These are phyloP conservation scores for Drosophila tani DNA, from an alignment of 1,140 invertebrate species.

Conservation along the genomic window DNA sequence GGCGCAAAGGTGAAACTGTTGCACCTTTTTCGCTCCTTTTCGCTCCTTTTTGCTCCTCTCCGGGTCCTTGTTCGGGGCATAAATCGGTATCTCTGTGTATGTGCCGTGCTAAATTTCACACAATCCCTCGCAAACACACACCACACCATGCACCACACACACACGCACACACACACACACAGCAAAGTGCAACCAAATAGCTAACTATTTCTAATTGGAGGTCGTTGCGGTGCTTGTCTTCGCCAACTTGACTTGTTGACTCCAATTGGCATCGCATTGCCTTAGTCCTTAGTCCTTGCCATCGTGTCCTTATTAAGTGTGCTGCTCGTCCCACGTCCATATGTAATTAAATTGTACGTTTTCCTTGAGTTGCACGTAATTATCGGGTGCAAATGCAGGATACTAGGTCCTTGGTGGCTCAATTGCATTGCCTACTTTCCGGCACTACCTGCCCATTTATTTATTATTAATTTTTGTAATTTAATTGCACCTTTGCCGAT, in stretches of 20 bases:
- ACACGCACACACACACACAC: conserved; percentile 7
- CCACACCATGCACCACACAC: neutral
- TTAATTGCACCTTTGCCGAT: too few relatives aligned
- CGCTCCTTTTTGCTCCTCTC: conserved; percentile 37
- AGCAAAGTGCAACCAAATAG: conserved; percentile 42
- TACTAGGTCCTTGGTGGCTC: neutral
- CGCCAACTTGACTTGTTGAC: conserved; percentile 54
- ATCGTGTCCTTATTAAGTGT: conserved; percentile 15
- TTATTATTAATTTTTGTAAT: neutral
- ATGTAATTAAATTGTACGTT: conserved; percentile 8
- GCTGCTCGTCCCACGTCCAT: conserved; percentile 1
- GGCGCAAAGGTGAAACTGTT: conserved; percentile 78
- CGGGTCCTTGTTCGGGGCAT: conserved; percentile 38
- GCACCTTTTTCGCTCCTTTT: conserved; percentile 44
- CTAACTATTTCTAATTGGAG: conserved; percentile 78
- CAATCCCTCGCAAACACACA: conserved; percentile 26
- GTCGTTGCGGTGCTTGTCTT: conserved; percentile 61
- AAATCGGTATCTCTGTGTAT: conserved; percentile 58
- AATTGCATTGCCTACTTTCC: neutral
- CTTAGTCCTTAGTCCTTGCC: neutral
- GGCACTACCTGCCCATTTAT: neutral
- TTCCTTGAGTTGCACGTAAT: too few relatives aligned
- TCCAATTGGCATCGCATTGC: conserved; percentile 23
- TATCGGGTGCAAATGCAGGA: neutral
- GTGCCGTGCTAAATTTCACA: conserved; percentile 69